Base-by-base conservation (phyloP, 2,797 vertebrate genomes). In the Gastrophryne carolinensis region DNA sequence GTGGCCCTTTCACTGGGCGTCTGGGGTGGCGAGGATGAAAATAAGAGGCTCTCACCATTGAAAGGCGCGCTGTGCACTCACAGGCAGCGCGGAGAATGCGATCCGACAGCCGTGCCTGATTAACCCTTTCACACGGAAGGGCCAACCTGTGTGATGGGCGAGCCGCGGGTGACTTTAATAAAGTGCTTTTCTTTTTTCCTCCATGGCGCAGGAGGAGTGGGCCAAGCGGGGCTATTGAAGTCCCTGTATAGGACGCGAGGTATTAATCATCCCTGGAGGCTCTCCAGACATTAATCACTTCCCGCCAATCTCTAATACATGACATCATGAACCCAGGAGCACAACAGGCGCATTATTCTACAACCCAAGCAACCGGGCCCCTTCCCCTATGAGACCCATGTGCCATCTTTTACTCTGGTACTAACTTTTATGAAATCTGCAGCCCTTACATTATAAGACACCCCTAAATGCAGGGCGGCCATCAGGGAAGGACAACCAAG, bases 41-140 rank as follows among this genome's bases (percentile, higher is more conserved):
- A 75, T 29, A 41, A 19, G 32, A 52, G 19, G 53, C 44, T 39
- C 35, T 61, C 24, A 52, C 9, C 17, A 34, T 37, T 47, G 26
- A 72, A 70, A 47, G 49, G 57, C 26, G 15, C 23, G 17, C 17
- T 47, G 30, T 34, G 15, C n/a, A 19, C 54, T 39, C 30, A 21
- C 34, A 70, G 54, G 54, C 19, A 35, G 26, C 60, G 13, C 12
- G 19, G 29, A 50, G 30, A 76, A 76, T 76, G 30, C 8, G 66
- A 56, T 47, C 15, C 62, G 73, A 68, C 73, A 70, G 56, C 57
- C 66, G 57, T 63, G 47, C 23, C 44, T 54, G 34, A 61, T 68
- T 61, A 68, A 68, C 64, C 56, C 53, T 74, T 74, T 64, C 34
- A 64, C 4, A 61, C 15, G 37, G 44, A 34, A 32, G 49, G 6